Evolutionary conservation across 2,888 invertebrate genomes (phyloP).

Genomic region (Yponomeuta evonymella): DNA sequence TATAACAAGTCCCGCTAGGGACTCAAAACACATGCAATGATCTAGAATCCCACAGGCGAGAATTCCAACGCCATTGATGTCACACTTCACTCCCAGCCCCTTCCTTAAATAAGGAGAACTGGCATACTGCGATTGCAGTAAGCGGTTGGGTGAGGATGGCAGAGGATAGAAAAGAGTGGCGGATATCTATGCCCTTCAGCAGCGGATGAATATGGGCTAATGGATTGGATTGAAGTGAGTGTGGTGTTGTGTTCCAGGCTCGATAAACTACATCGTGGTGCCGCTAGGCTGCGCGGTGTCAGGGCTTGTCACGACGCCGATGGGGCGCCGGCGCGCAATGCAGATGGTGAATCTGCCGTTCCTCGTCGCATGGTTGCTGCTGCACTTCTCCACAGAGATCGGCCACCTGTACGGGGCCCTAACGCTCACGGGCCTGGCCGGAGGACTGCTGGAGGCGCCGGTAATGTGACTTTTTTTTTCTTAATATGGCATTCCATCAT

Average conservation of each 20-base stretch:
- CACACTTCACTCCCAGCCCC: no score
- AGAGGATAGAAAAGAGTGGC: no score
- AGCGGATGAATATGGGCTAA: no score
- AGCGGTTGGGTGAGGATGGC: no score
- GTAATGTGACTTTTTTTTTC: slow-evolving; percentile 59
- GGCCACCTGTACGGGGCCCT: slow-evolving; percentile 82
- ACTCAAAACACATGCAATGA: no score
- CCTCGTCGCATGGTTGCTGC: slow-evolving; percentile 83
- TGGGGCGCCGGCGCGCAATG: slow-evolving; percentile 86
- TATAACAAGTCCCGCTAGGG: no score
- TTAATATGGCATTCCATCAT: not conserved
- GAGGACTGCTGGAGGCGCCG: slow-evolving; percentile 88
- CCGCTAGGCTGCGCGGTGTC: slow-evolving; percentile 87
- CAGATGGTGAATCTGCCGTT: slow-evolving; percentile 85
- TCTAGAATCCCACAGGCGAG: no score
- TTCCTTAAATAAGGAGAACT: no score
- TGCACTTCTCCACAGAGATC: slow-evolving; percentile 79
- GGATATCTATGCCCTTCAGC: no score
- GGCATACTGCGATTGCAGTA: no score
- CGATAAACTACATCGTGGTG: slow-evolving; percentile 86
- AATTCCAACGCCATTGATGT: no score
- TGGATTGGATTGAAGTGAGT: not conserved
- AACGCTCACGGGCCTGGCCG: slow-evolving; percentile 83
- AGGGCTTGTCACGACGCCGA: slow-evolving; percentile 81
- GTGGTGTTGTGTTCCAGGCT: slow-evolving; percentile 71